Base-by-base conservation (phyloP, 2,888 invertebrate species). In the Sphaerophoria rueppellii region DNA sequence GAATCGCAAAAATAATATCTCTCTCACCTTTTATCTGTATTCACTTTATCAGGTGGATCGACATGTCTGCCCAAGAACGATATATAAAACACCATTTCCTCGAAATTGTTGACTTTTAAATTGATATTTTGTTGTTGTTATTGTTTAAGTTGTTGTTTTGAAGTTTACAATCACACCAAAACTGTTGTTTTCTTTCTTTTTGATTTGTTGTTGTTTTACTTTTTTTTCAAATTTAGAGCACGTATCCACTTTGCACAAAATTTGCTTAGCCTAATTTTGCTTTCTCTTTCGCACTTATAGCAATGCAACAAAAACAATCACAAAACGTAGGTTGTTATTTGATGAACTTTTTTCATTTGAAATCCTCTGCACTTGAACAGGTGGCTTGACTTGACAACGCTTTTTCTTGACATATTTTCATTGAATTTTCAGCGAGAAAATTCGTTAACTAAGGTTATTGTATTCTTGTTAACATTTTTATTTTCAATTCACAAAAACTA, bases 31-130 rank as follows among this genome's bases (percentile, higher is more conserved):
- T 73, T 81, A 70, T 81, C 81, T 76, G 80, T 76, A 85, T 70
- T 85, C 81, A 81, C 88, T 89, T 91, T 91, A 88, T 91, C 92
- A 83, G 91, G 91, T 52, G 92, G 91, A 34, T 91, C 90, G 43
- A 89, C 87, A 78, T 89, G 89, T 86, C 87, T 89, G 52, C 89
- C 89, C 87, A 90, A 91, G 67, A 90, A 89, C 67, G 91, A 89
- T 83, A 91, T 91, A 76, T 90, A 89, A 88, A 91, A 91, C 58
- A 91, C 92, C 91, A 91, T 91, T 87, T 78, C 86, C 60, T 61
- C 70, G 75, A 63, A 34, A 40, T 74, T 67, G 52, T 67, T 67
- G 67, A 67, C 54, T 67, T 67, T 40, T 54, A 24, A 52, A 9
- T 24, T 37, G 40, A 32, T 54, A 54, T 40, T 50, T 57, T 75